Evolutionary conservation across 2,888 invertebrate species (phyloP).

Genomic region (Drosophila merina): DNA sequence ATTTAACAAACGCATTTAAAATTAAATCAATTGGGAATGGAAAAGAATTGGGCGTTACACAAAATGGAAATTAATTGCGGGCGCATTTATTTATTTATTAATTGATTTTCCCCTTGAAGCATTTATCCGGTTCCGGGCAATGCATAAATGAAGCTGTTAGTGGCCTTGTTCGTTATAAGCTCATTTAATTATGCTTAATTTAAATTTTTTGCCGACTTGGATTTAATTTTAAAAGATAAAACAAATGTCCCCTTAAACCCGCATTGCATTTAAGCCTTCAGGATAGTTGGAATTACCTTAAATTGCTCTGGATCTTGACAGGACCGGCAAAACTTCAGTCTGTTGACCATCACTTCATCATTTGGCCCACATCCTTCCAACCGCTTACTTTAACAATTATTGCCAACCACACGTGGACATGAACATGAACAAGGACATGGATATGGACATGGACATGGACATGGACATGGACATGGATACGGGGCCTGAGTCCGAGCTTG

Average conservation of each 20-base stretch:
- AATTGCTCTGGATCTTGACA: slow-evolving; percentile 40
- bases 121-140: background rate
- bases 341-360: slow-evolving; percentile 58
- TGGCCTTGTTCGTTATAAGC: slow-evolving; percentile 9
- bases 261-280: too few species aligned
- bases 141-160: slow-evolving; percentile 49
- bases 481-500: slow-evolving; percentile 49
- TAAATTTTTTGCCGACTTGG: slow-evolving; percentile 36
- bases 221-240: background rate
- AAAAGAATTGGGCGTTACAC: slow-evolving; percentile 26
- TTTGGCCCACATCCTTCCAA: slow-evolving; percentile 45
- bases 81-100: slow-evolving; percentile 48
- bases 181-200: slow-evolving; percentile 44
- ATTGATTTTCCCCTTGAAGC: slow-evolving; percentile 24
- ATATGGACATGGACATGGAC: slow-evolving; percentile 20
- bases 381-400: slow-evolving; percentile 75
- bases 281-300: slow-evolving; percentile 37
- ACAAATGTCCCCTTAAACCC: background rate
- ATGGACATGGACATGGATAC: slow-evolving; percentile 21
- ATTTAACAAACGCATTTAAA: slow-evolving; percentile 54
- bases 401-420: slow-evolving; percentile 66
- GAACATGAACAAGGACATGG: slow-evolving; percentile 26
- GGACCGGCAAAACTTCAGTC: slow-evolving; percentile 21
- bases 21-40: slow-evolving; percentile 60
- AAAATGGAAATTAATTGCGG: slow-evolving; percentile 66